A percentile compares a stretch with the other conserved stretches of the same genome.
Evolutionary conservation across 2,797 vertebrate genomes (phyloP).

Genomic region (Botia almorhae): DNA sequence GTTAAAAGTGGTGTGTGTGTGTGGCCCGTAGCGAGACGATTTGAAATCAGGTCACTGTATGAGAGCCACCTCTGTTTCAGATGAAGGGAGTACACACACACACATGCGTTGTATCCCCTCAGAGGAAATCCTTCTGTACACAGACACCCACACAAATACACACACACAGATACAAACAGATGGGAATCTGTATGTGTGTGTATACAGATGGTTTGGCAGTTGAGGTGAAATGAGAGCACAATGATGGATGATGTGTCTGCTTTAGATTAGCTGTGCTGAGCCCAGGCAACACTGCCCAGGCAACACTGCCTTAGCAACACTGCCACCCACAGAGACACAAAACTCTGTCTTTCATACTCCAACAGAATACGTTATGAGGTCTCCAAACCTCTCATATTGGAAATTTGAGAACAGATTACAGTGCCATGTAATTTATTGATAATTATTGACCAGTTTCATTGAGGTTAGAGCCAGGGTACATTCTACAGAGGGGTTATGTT

Average conservation of each 20-base stretch:
- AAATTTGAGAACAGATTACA: neutral
- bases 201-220: slow-evolving; percentile 28
- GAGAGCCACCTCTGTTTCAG: slow-evolving; percentile 46
- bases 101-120: neutral
- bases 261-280: slow-evolving; percentile 44
- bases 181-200: slow-evolving; percentile 13
- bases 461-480: neutral
- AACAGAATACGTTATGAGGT: neutral
- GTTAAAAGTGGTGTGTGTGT: neutral
- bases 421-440: neutral
- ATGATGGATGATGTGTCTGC: slow-evolving; percentile 32
- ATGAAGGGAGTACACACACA: slow-evolving; percentile 1
- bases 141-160: slow-evolving; percentile 6
- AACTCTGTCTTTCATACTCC: neutral
- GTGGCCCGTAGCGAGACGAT: slow-evolving; percentile 37
- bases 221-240: slow-evolving; percentile 1
- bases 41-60: slow-evolving; percentile 32
- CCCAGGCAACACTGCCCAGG: too few species aligned
- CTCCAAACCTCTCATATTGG: neutral
- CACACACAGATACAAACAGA: neutral
- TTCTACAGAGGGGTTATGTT: neutral
- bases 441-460: neutral
- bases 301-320: slow-evolving; percentile 50
- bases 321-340: slow-evolving; percentile 30
- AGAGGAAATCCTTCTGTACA: slow-evolving; percentile 32